These are phyloP conservation scores for Scyliorhinus canicula DNA, from an alignment of 2,797 vertebrate genomes.

Conservation along the genomic window DNA sequence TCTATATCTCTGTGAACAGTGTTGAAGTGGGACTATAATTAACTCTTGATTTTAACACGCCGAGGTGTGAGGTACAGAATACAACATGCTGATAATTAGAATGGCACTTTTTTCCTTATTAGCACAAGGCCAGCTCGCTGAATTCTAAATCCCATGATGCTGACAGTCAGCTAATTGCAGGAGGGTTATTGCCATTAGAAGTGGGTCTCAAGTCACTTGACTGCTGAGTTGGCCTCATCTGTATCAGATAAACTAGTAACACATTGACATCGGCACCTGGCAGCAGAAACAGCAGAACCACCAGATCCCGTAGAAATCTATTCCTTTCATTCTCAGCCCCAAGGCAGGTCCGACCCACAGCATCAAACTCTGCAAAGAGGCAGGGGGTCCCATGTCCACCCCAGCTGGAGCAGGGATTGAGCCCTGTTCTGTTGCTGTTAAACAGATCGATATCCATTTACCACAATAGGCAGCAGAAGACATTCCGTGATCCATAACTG, in stretches of 20 bases:
- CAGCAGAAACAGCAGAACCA: background rate
- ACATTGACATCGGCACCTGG: background rate
- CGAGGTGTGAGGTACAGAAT: background rate
- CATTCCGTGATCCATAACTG: no score
- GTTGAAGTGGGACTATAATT: slow-evolving; percentile 16
- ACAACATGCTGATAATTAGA: slow-evolving; percentile 5
- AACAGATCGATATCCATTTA: no score
- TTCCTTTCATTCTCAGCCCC: background rate
- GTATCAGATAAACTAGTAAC: background rate
- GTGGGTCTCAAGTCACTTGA: background rate
- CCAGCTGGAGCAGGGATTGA: background rate
- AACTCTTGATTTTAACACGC: slow-evolving; percentile 25
- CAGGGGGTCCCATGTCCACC: no score
- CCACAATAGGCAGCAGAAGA: no score
- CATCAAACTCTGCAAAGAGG: background rate
- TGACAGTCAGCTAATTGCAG: background rate
- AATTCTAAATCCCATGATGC: background rate
- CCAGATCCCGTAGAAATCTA: background rate
- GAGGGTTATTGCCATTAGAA: background rate
- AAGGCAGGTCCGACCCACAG: background rate
- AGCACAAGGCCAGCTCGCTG: background rate
- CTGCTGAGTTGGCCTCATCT: background rate
- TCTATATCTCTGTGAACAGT: background rate
- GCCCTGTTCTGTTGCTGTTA: no score
- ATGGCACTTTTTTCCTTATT: background rate